Base-by-base conservation (phyloP, 2,888 invertebrate species). In the Tinea semifulvella region DNA sequence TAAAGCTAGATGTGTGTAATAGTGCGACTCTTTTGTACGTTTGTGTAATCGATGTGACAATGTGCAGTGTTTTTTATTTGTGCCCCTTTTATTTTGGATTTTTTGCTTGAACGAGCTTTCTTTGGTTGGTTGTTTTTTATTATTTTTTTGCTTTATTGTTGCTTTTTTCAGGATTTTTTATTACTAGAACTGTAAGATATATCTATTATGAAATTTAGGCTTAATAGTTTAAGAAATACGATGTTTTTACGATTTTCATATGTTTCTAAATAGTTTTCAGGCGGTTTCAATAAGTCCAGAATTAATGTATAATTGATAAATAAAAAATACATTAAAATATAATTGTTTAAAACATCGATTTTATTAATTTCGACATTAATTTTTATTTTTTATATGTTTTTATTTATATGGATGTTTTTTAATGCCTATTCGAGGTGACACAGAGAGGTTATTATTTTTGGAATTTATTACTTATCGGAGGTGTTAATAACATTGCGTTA, bases 71-170 rank as follows among this genome's bases (percentile, higher is more conserved):
- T 64, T 60, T 63, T 71, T 70, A 65, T 68, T 75, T 76, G 77
- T 80, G 79, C 75, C 64, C 65, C 64, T 65, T 69, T 71, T 69
- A 53, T 67, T 76, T 80, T 76, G 77, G 77, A 76, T 76, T 80
- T 70, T 76, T 77, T 73, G 70, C 68, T 66, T 31, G 31, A 31
- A 38, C 71, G 76, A 74, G 58, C 66, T 73, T 74, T 40, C 8
- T 40, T 77, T 74, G 79, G 76, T 77, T 76, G 72, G 75, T 75
- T 62, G 59, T 65, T 65, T 61, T 60, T 61, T 64, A 52, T 54
- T 59, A 43, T 54, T 54, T 57, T 53, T 53, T 56, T 54, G 17
- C 11, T 11, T 36, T n/a, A n/a, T n/a, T n/a, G n/a, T n/a, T n/a
- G n/a, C n/a, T n/a, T n/a, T n/a, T n/a, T n/a, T n/a, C n/a, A n/a